These are phyloP conservation scores for Actinopyga echinites DNA, from an alignment of 53 echinoderm and acorn worm genomes.

Conservation along the genomic window DNA sequence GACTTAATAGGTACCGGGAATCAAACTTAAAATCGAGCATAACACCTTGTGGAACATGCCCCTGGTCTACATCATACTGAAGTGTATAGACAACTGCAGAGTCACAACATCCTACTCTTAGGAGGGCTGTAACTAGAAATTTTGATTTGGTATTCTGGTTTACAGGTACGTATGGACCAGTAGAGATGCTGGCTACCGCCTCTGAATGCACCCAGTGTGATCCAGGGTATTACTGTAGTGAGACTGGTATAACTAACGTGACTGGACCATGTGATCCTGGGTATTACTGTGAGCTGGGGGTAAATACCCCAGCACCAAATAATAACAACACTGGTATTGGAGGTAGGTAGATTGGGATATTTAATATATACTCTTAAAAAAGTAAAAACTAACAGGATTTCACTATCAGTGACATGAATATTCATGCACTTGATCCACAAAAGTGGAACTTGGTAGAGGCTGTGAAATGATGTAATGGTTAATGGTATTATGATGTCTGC, in stretches of 20 bases:
- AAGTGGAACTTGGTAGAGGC: no score
- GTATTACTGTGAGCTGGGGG: conserved; percentile 89
- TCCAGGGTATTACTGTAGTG: conserved; percentile 84
- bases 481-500: no score
- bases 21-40: no score
- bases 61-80: neutral
- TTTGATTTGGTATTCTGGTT: neutral
- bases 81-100: neutral
- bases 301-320: conserved; percentile 86
- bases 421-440: no score
- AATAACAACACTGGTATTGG: conserved; percentile 94
- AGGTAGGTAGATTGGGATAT: no score
- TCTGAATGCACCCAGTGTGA: conserved; percentile 92
- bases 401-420: no score
- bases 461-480: no score
- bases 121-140: neutral
- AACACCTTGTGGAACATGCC: no score
- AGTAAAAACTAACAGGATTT: no score
- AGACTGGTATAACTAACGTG: conserved; percentile 58
- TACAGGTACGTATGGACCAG: conserved; percentile 89
- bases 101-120: neutral
- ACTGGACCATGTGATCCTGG: conserved; percentile 81
- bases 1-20: no score
- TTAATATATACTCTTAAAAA: no score
- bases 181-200: conserved; percentile 69